Base-by-base conservation (phyloP, 2,888 invertebrate genomes). In the Colostygia pectinataria region DNA sequence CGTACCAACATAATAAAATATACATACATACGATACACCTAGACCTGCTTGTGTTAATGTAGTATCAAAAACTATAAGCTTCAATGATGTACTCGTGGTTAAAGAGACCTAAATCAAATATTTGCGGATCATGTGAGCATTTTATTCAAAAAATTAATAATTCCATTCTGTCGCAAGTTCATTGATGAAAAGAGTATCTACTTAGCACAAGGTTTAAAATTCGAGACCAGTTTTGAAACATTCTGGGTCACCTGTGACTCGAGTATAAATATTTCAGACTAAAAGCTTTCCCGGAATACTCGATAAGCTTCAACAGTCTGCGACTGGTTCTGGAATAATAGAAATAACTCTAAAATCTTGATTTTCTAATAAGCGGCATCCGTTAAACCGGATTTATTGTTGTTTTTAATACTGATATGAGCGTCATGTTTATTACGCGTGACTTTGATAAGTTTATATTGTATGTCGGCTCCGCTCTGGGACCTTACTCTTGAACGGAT, bases 231-330 rank as follows among this genome's bases (percentile, higher is more conserved):
- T 38, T 47, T 46, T 20, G 15, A 47, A 45, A 60, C 61, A 56
- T 63, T 66, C 59, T 61, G 45, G 69, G 64, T 65, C 68, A 61
- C 57, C 52, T 60, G 58, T 46, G 57, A 59, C 54, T 53, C 43
- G 52, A 58, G 63, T 68, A 75, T 71, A 73, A 77, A 77, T 77
- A 74, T 68, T 66, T 55, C 65, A 65, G 68, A 61, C 76, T 80
- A 69, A 79, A 79, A 78, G 79, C 78, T 72, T 68, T 66, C 61
- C 74, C 64, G 55, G 74, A 79, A 80, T 79, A 78, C 61, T 59
- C 52, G 65, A 71, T 70, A 62, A 63, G 61, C 58, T 57, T 48
- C 62, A 28, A 31, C 31, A 38, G 69, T 68, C 69, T 66, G 61
- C 66, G 57, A 61, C 49, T 57, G 52, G 62, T 67, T 59, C 58